These are phyloP conservation scores for Anthoscopus minutus DNA, from an alignment of 2,113 vertebrate genomes.

Conservation along the genomic window DNA sequence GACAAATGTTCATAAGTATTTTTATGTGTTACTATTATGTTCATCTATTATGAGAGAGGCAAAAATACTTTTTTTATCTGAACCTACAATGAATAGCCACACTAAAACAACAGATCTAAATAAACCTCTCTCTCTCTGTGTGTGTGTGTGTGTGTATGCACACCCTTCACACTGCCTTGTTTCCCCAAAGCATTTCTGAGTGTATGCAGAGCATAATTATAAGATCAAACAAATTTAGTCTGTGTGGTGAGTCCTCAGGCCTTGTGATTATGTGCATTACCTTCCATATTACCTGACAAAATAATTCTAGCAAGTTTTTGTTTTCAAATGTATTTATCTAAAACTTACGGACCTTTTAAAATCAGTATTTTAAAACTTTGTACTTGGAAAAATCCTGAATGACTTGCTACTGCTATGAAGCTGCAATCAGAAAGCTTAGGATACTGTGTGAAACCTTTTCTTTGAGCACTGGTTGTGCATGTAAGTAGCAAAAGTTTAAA, in stretches of 20 bases:
- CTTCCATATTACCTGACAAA: neutral
- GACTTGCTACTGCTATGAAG: neutral
- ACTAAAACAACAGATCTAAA: neutral
- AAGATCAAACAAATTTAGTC: neutral
- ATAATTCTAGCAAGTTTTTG: neutral
- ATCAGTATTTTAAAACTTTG: neutral
- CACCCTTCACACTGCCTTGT: neutral
- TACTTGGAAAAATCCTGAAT: neutral
- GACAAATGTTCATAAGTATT: neutral
- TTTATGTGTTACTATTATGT: neutral
- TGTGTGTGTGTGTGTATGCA: neutral
- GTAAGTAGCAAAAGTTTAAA: neutral
- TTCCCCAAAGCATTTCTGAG: neutral
- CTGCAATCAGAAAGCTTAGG: neutral
- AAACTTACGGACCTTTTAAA: neutral
- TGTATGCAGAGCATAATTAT: neutral
- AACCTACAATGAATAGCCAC: neutral
- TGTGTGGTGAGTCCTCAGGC: neutral
- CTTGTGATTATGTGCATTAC: neutral
- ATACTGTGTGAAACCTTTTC: neutral
- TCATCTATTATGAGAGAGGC: neutral
- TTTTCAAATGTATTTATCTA: neutral
- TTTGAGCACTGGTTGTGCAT: neutral
- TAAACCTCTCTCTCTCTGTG: neutral
- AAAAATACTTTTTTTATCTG: neutral